Percentiles rank a stretch among this genome's conserved stretches.
These are phyloP conservation scores for Onthophagus taurus DNA, from an alignment of 1,140 invertebrate genomes.

Conservation along the genomic window DNA sequence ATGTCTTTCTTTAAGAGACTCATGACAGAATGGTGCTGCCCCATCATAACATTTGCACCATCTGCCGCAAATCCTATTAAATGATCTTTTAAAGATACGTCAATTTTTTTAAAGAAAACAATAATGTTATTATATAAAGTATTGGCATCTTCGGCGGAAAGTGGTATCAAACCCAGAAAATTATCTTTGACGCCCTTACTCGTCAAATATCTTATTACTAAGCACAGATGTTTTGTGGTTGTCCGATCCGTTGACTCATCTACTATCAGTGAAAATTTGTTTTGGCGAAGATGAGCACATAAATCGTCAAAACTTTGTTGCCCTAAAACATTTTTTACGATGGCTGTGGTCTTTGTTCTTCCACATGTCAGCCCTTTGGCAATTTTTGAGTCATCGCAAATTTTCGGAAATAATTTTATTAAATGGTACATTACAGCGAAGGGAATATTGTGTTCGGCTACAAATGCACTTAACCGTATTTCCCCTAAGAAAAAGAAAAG, in stretches of 20 bases:
- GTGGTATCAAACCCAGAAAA: slow-evolving; percentile 26
- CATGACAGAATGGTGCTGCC: slow-evolving; percentile 10
- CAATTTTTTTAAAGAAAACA: slow-evolving; percentile 26
- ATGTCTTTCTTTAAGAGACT: slow-evolving; percentile 6
- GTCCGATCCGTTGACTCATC: slow-evolving; percentile 36
- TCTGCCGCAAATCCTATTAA: slow-evolving; percentile 36
- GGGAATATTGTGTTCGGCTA: slow-evolving; percentile 11
- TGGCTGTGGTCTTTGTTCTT: slow-evolving; percentile 15
- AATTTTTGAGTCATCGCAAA: slow-evolving; percentile 15
- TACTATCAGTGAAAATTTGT: slow-evolving; percentile 36
- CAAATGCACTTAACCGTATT: neutral
- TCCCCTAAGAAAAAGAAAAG: no score
- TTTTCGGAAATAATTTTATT: slow-evolving; percentile 1
- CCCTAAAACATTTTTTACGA: slow-evolving; percentile 13
- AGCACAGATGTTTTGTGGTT: slow-evolving; percentile 29
- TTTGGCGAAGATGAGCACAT: slow-evolving; percentile 22
- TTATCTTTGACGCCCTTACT: slow-evolving; percentile 18
- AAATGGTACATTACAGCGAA: slow-evolving; percentile 12
- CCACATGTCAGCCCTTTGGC: slow-evolving; percentile 16
- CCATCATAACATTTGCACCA: slow-evolving; percentile 25
- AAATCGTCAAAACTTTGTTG: slow-evolving; percentile 8
- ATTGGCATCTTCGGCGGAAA: slow-evolving; percentile 21
- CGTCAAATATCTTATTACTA: slow-evolving; percentile 24
- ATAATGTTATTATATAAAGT: slow-evolving; percentile 23
- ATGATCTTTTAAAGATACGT: slow-evolving; percentile 34